Percentiles rank a stretch among this genome's conserved stretches.
Conservation (phyloP, 1,140 invertebrate genomes). For the Heterodera schachtii region DNA sequence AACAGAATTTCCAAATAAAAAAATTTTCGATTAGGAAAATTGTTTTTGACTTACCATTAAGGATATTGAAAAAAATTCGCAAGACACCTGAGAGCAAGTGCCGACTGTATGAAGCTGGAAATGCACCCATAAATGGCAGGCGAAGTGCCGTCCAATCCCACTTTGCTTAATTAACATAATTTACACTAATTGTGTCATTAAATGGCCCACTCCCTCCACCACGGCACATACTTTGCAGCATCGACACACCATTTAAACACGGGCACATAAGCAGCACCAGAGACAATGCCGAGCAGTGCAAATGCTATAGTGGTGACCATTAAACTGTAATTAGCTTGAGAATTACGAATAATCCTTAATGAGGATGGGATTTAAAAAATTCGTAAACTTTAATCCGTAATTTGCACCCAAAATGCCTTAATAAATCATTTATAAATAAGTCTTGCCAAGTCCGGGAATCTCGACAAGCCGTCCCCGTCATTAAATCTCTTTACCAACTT, state of each 20-base stretch:
- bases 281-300: constrained; percentile 12
- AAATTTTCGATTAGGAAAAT: too few relatives aligned
- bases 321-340: not conserved
- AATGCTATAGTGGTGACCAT: constrained; percentile 8
- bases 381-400: too few relatives aligned
- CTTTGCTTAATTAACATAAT: not conserved
- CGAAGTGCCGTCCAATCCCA: not conserved
- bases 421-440: too few relatives aligned
- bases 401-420: too few relatives aligned
- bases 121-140: constrained; percentile 11
- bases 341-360: too few relatives aligned
- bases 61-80: too few relatives aligned
- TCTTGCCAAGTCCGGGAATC: not conserved
- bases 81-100: not conserved
- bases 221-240: constrained; percentile 1
- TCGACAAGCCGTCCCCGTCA: not conserved
- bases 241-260: not conserved
- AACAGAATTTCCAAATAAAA: too few relatives aligned
- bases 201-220: not conserved
- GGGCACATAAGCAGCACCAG: too few relatives aligned
- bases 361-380: too few relatives aligned
- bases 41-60: too few relatives aligned
- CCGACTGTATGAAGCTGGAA: constrained; percentile 7
- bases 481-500: not conserved
- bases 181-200: not conserved